Evolutionary conservation across 2,113 vertebrate genomes (phyloP), one percentile per base, ranked within the genome.

Genomic region (Phycodurus eques): DNA sequence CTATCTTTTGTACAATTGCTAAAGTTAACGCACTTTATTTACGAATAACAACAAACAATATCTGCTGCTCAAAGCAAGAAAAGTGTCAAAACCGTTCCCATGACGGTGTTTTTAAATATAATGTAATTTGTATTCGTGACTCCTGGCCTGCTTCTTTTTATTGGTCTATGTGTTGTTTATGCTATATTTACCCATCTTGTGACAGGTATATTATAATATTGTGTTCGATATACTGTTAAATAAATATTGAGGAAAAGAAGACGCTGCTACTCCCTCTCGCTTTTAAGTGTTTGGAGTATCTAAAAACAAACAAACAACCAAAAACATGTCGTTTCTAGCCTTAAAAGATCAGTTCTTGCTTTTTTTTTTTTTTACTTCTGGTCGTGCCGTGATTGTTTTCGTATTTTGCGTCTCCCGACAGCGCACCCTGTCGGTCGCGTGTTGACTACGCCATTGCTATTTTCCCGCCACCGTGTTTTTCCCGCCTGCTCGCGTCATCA

Each of bases 391-490:
- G n/a, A 61, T 72, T 47, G 1, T 59, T 54, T 39, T 35, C 72
- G 75, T 67, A 72, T 69, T 82, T 85, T 84, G 51, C 39, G 27
- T 13, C 53, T 54, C 69, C 13, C 57, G 71, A 65, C 77, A 83
- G 81, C 87, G 77, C 85, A 85, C 15, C 73, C 84, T 88, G 22
- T 39, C 84, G 87, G 22, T 39, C 72, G 62, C 8, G 13, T 75
- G 68, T 74, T 65, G 78, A 76, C 75, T 76, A 88, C 59, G 72
- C 69, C 6, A 39, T 80, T 77, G 14, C 35, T 67, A 54, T 68
- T 84, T 90, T 92, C 91, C 90, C 91, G 89, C 90, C 88, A 81
- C 51, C 56, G 54, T 54, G 46, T 49, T 3, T 76, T 91, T 92
- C 92, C 91, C 92, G 92, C 92, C 88, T 39, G 35, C 4, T 6